phyloP scores from a whole-genome alignment of 2,888 invertebrate genomes.

The Eristalinus sepulchralis region DNA sequence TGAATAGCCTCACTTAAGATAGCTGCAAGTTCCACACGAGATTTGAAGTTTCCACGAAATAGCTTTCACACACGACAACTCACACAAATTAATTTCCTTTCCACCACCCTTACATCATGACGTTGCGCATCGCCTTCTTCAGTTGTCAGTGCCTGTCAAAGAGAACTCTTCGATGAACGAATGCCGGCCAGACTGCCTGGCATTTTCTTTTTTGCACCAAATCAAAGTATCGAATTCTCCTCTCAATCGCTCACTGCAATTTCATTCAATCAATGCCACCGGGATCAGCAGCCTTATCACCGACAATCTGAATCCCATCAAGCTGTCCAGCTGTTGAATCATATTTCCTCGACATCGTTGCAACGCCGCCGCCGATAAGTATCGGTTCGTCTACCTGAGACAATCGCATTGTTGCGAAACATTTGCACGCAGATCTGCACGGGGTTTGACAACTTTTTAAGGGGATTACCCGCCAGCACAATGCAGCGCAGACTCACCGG shows the following conservation, averaged over 20 bases:
- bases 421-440: conserved; percentile 38
- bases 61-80: too few relatives aligned
- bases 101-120: too few relatives aligned
- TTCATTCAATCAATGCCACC: background rate
- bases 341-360: conserved; percentile 8
- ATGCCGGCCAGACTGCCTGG: background rate
- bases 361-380: background rate
- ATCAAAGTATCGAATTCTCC: background rate
- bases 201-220: background rate
- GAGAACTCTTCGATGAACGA: too few relatives aligned
- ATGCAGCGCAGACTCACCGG: background rate
- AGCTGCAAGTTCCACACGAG: too few relatives aligned
- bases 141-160: too few relatives aligned
- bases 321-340: conserved; percentile 40
- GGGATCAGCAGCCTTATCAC: background rate
- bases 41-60: too few relatives aligned
- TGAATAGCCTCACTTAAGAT: too few relatives aligned
- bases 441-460: conserved; percentile 38
- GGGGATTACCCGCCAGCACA: conserved; percentile 20
- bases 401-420: conserved; percentile 33
- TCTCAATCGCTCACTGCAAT: background rate
- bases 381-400: background rate
- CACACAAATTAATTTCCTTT: too few relatives aligned
- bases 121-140: too few relatives aligned
- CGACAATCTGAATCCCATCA: background rate